A percentile compares a stretch with the other conserved stretches of the same genome.
phyloP scores from a whole-genome alignment of 2,888 invertebrate species.

The Drosophila pegasa region DNA sequence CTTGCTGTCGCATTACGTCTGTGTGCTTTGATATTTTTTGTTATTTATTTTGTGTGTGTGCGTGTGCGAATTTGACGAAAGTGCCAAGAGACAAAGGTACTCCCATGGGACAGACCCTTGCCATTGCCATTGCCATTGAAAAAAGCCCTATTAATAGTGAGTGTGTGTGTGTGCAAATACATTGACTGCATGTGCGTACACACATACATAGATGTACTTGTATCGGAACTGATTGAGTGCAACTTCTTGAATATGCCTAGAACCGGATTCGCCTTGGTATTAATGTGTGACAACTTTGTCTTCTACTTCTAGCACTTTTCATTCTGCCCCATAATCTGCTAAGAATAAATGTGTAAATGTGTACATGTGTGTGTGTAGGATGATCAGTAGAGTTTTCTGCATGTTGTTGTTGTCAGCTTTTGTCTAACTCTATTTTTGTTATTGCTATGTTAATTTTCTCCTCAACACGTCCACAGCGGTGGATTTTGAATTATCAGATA shows the following conservation, averaged over 20 bases:
- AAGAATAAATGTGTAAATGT: constrained; percentile 15
- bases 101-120: constrained; percentile 2
- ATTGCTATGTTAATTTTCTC: constrained; percentile 66
- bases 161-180: neutral
- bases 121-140: constrained; percentile 3
- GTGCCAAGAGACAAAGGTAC: constrained; percentile 9
- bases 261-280: constrained; percentile 70
- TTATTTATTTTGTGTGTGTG: constrained; percentile 46
- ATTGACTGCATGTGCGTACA: neutral
- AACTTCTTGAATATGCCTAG: constrained; percentile 58
- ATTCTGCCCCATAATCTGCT: constrained; percentile 19
- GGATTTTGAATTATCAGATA: constrained; percentile 60
- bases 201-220: constrained; percentile 9
- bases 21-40: constrained; percentile 44
- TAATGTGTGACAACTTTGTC: constrained; percentile 68
- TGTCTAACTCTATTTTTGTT: constrained; percentile 44
- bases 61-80: constrained; percentile 32
- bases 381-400: constrained; percentile 54
- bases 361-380: constrained; percentile 34
- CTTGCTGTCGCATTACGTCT: constrained; percentile 62
- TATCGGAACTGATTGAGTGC: constrained; percentile 49
- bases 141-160: constrained; percentile 13
- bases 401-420: constrained; percentile 52
- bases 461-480: constrained; percentile 61
- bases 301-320: constrained; percentile 40